A percentile compares a stretch with the other conserved stretches of the same genome.
Evolutionary conservation across 2,113 vertebrate species (phyloP).

Genomic region (Heterochromis multidens): DNA sequence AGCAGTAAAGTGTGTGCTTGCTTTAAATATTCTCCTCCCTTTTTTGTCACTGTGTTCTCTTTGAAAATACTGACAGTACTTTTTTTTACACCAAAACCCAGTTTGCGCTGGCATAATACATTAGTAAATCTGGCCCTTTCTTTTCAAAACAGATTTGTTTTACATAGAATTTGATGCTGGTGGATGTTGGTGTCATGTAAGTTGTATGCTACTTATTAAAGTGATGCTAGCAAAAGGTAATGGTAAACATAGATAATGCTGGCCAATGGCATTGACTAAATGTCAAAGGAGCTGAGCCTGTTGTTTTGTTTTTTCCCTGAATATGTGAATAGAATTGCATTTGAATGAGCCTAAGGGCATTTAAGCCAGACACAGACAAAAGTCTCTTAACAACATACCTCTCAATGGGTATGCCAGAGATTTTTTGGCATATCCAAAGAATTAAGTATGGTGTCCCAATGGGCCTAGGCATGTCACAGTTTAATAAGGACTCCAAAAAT

Average conservation of each 20-base stretch:
- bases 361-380: neutral
- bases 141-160: too few relatives aligned
- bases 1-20: neutral
- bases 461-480: neutral
- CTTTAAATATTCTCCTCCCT: neutral
- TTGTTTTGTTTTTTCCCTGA: neutral
- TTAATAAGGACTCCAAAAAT: neutral
- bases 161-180: too few relatives aligned
- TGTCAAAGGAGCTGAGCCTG: neutral
- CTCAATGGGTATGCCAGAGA: neutral
- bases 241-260: neutral
- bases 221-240: neutral
- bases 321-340: neutral
- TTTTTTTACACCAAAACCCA: neutral
- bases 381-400: accelerated
- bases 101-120: neutral
- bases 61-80: neutral
- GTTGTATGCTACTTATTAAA: neutral
- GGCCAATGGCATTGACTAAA: neutral
- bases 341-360: neutral
- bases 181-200: too few relatives aligned
- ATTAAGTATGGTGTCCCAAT: neutral
- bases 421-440: neutral
- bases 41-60: neutral
- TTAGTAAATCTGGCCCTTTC: neutral